Base-by-base conservation (phyloP, 2,797 vertebrate species). In the Coendou prehensilis region DNA sequence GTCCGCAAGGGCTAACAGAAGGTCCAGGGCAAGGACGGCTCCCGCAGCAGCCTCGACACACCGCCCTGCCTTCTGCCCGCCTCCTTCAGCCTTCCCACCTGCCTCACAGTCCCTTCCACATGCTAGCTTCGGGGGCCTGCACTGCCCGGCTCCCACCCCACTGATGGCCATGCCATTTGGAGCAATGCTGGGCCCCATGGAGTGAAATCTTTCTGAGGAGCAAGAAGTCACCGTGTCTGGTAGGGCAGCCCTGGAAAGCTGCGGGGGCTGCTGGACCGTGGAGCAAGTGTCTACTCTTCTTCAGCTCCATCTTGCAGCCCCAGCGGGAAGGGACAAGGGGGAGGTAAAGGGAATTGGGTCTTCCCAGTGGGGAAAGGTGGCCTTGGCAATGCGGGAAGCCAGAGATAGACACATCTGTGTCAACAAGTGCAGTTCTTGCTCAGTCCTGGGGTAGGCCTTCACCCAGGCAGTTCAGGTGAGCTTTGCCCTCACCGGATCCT, bases 1-100 rank as follows among this genome's bases (percentile, higher is more conserved):
- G 9, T 26, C 28, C 41, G 33, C 0, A 1, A 14, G 45, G 30
- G 37, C 41, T 56, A 37, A 28, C 2, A 0, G 4, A 3, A 63
- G 59, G 23, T 14, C 47, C 17, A 56, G 67, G 5, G 28, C 3
- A 6, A 11, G 26, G 47, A 8, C 28, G 9, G 14, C 7, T 41
- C 6, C 0, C 4, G 8, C 22, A 22, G 22, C 0, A 6, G 13
- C 78, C 88, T 33, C 10, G 37, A 76, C 23, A 0, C 1, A 1
- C 30, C 3, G 9, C 4, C 52, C 23, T 37, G 41, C 11, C 20
- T 28, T 52, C 30, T 52, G 47, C 33, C 22, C 4, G 0, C 41
- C 13, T 76, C n/a, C 47, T 59, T 6, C 0, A 10, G 69, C 23
- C 6, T 10, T 64, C 79, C 26, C 0, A 33, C 14, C 13, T 11